Evolutionary conservation across 2,888 invertebrate genomes (phyloP), one percentile per base, ranked within the genome.

Genomic region (Leucophora obtusa): DNA sequence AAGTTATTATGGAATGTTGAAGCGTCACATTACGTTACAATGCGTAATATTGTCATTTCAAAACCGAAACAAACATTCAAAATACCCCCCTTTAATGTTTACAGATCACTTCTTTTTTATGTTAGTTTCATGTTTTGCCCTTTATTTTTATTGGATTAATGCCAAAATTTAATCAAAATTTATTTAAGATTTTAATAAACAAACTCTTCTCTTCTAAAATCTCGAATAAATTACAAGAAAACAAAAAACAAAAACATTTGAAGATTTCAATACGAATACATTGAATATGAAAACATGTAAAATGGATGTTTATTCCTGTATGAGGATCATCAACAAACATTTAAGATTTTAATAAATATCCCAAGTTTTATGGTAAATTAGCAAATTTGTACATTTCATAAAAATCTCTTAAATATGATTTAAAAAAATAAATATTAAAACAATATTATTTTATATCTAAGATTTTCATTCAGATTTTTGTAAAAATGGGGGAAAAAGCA

Each of bases 361-460:
- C 87, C 88, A 87, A 86, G 87, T 88, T 89, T 89, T 90, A 90
- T 89, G 90, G 87, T 89, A 90, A 90, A 90, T 90, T 90, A 90
- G 88, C 90, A 87, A 90, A 90, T 90, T 90, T 90, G 90, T 89
- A 87, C 87, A 89, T 89, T 86, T 84, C 84, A 83, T 86, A 86
- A 87, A 86, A 66, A 70, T 14, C 47, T 83, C 62, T 18, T 51
- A 70, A 70, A 53, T 58, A 80, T 65, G 53, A 72, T 43, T 75
- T 80, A 53, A 51, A 14, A 38, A 38, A 18, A 69, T 47, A 28
- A 50, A 21, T 59, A 70, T 69, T 69, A 51, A 18, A 35, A 62
- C 66, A 69, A 70, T 70, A 70, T 70, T 58, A 70, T 28, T 75
- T 75, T 62, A 35, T 51, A 51, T 63, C 50, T 58, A 51, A 62